Evolutionary conservation across 2,888 invertebrate genomes (phyloP).

Genomic region (Amphimallon solstitiale): DNA sequence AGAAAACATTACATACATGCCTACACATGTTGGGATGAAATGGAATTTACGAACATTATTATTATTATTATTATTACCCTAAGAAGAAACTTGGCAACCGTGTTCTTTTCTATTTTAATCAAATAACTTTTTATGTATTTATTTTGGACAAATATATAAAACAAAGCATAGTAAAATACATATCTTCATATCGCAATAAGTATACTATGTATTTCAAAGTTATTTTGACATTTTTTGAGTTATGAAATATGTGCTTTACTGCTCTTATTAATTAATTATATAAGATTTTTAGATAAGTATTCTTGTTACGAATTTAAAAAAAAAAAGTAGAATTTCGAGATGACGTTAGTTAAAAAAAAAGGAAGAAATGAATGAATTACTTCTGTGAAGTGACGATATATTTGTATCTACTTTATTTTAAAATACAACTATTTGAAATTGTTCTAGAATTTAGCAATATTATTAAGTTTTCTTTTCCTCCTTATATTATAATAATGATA

Average conservation of each 20-base stretch:
- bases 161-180: constrained; percentile 48
- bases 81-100: too few species aligned
- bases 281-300: constrained; percentile 55
- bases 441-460: constrained; percentile 27
- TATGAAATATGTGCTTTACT: constrained; percentile 43
- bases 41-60: too few species aligned
- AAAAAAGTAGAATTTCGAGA: constrained; percentile 50
- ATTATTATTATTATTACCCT: too few species aligned
- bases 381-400: constrained; percentile 55
- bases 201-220: constrained; percentile 34
- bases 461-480: constrained; percentile 18
- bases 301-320: constrained; percentile 58
- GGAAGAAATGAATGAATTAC: constrained; percentile 44
- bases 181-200: constrained; percentile 57
- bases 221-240: constrained; percentile 33
- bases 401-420: constrained; percentile 11
- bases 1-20: too few species aligned
- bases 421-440: neutral
- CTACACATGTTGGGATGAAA: too few species aligned
- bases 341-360: constrained; percentile 18
- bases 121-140: neutral
- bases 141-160: neutral
- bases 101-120: too few species aligned
- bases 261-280: constrained; percentile 28
- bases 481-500: neutral